Percentiles rank a stretch among this genome's conserved stretches.
These are phyloP conservation scores for Nymphalis polychloros DNA, from an alignment of 2,888 invertebrate species.

Conservation along the genomic window DNA sequence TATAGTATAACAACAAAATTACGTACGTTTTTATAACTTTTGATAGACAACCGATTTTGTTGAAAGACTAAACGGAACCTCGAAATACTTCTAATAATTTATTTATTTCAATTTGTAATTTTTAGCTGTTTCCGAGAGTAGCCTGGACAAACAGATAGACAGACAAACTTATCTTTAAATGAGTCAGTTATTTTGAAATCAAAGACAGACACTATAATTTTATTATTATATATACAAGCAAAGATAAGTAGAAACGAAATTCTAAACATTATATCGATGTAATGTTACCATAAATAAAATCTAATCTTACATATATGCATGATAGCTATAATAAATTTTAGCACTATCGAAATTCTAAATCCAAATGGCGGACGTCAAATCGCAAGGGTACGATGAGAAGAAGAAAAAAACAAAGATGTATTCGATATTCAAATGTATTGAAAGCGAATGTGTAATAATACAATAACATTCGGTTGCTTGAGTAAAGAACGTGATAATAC, in stretches of 20 bases:
- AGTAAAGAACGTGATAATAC: slow-evolving; percentile 15
- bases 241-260: slow-evolving; percentile 14
- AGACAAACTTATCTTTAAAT: no score
- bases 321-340: slow-evolving; percentile 22
- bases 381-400: slow-evolving; percentile 24
- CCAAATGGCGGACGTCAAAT: slow-evolving; percentile 20
- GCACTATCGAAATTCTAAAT: slow-evolving; percentile 24
- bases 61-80: no score
- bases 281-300: slow-evolving; percentile 18
- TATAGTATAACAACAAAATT: no score
- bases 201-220: no score
- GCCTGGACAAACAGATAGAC: no score
- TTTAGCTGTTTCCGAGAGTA: no score
- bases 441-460: slow-evolving; percentile 18
- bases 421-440: slow-evolving; percentile 25
- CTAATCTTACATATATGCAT: slow-evolving; percentile 13
- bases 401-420: slow-evolving; percentile 21
- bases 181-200: no score
- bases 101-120: no score
- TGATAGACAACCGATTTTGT: no score
- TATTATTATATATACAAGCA: no score
- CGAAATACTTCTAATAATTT: no score
- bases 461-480: slow-evolving; percentile 14
- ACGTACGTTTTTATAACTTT: no score
- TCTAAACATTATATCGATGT: slow-evolving; percentile 9